phyloP scores from a whole-genome alignment of 2,113 vertebrate genomes.

The Tenrec ecaudatus region DNA sequence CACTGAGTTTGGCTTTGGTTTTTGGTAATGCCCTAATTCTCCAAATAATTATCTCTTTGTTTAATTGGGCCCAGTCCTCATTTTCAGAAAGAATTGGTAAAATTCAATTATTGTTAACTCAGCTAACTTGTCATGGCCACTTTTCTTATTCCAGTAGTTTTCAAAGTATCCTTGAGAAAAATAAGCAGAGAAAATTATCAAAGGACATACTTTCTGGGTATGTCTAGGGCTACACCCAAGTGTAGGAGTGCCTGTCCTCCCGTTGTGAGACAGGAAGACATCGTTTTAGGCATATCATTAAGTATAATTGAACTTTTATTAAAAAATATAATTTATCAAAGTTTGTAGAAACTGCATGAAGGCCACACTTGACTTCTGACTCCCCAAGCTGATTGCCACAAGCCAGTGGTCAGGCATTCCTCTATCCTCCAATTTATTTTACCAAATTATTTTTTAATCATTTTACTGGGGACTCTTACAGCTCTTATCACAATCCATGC shows the following conservation, averaged over 20 bases:
- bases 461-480: too few species aligned
- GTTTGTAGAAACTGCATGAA: too few species aligned
- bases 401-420: too few species aligned
- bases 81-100: constrained; percentile 29
- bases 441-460: too few species aligned
- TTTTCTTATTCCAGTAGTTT: constrained; percentile 5
- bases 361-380: too few species aligned
- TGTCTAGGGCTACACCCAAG: neutral
- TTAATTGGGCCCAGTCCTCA: neutral
- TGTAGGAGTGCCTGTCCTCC: neutral
- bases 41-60: neutral
- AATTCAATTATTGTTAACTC: neutral
- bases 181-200: neutral
- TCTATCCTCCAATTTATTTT: too few species aligned
- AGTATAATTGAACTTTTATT: too few species aligned
- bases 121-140: neutral
- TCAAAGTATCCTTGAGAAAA: neutral
- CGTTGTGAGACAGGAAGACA: neutral
- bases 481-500: too few species aligned
- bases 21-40: neutral
- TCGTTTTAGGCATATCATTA: neutral
- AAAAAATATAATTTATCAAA: too few species aligned
- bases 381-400: too few species aligned
- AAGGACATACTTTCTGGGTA: neutral
- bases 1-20: too few species aligned